Evolutionary conservation across 2,113 vertebrate genomes (phyloP).

Genomic region (Todiramphus saurophagus): DNA sequence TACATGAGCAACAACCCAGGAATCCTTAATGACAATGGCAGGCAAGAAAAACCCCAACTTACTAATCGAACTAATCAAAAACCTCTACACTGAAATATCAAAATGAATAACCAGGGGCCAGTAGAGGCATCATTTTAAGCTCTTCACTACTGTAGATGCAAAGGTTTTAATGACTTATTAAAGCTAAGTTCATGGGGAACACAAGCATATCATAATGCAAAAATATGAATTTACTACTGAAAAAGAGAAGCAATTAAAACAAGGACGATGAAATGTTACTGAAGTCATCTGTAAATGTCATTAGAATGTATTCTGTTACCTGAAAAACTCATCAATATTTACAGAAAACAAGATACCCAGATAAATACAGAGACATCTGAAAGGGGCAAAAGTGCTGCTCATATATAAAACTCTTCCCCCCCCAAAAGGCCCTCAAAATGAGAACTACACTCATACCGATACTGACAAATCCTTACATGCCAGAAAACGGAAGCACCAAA

Average conservation of each 20-base stretch:
- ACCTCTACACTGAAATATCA: not conserved
- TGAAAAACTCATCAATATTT: not conserved
- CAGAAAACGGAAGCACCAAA: slow-evolving; percentile 34
- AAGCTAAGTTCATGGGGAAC: not conserved
- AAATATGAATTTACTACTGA: not conserved
- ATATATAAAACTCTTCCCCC: fast-evolving
- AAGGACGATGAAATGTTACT: not conserved
- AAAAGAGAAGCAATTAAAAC: not conserved
- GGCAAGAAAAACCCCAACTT: not conserved
- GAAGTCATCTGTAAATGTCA: not conserved
- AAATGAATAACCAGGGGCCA: not conserved
- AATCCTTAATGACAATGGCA: not conserved
- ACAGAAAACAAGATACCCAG: not conserved
- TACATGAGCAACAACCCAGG: not conserved
- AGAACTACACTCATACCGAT: not conserved
- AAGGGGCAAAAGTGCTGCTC: not conserved
- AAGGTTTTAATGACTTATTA: not conserved
- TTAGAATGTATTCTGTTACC: not conserved
- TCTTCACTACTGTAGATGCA: not conserved
- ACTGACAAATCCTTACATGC: not conserved
- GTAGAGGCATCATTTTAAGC: not conserved
- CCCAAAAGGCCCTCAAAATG: not conserved
- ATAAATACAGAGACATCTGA: not conserved
- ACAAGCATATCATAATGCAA: not conserved
- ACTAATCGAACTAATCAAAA: not conserved